These are phyloP conservation scores for Tachuris rubrigastra DNA, from an alignment of 2,113 vertebrate species.

Conservation along the genomic window DNA sequence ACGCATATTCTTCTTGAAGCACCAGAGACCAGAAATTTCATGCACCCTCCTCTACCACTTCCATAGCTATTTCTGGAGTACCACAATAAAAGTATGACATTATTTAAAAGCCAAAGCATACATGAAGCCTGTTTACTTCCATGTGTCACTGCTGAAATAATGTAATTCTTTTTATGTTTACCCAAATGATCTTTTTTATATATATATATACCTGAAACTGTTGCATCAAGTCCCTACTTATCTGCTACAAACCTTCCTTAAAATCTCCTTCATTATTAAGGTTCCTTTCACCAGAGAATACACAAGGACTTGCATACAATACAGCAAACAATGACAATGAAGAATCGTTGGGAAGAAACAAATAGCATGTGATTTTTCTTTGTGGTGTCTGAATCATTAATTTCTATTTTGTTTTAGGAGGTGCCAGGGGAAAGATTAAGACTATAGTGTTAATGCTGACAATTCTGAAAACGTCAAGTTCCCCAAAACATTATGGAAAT, in stretches of 20 bases:
- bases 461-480: not conserved
- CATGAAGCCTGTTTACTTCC: not conserved
- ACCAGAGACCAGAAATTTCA: not conserved
- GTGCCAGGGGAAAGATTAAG: not conserved
- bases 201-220: not conserved
- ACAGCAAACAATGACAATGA: constrained; percentile 5
- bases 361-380: not conserved
- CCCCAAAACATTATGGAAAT: not conserved
- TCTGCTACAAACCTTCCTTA: not conserved
- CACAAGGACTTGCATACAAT: not conserved
- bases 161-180: not conserved
- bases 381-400: not conserved
- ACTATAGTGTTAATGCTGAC: not conserved
- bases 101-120: not conserved
- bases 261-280: not conserved
- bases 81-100: not conserved
- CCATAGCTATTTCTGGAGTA: not conserved
- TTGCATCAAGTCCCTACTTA: not conserved
- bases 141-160: not conserved
- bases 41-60: not conserved
- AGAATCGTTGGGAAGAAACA: constrained; percentile 2
- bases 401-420: constrained; percentile 26
- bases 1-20: not conserved
- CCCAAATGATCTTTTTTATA: not conserved
- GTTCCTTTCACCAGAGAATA: not conserved